Evolutionary conservation across 2,888 invertebrate genomes (phyloP), one percentile per base, ranked within the genome.

Genomic region (Latheticus oryzae): DNA sequence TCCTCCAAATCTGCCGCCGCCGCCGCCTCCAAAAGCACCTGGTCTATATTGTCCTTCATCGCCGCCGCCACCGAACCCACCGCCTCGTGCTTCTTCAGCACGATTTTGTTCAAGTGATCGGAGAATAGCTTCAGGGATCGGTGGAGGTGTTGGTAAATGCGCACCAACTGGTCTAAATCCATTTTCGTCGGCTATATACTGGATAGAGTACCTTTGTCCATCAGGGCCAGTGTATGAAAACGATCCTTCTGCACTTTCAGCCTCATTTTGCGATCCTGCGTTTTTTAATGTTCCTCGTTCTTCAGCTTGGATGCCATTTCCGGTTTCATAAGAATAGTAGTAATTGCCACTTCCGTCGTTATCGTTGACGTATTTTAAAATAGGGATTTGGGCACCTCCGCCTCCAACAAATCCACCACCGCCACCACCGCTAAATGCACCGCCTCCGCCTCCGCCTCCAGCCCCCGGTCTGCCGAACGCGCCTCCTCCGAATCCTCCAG

Each of bases 211-310:
- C 0, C 78, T 75, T 8, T 81, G 81, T 0, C 84, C 86, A 62
- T 85, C 85, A 1, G 84, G 84, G 0, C 83, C 83, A 0, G 80
- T 82, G 74, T 84, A 85, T 1, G 83, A 81, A 72, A 80, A 86
- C 0, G 77, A 79, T 0, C 86, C 86, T 40, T 82, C 79, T 0
- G 82, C 82, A 26, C 72, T 66, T 47, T 73, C 69, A 9, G 73
- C 69, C 17, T 72, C 74, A 40, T 70, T 50, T 1, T 24, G 69
- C 2, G 64, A 62, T 16, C 83, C 83, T 12, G 79, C 75, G 66
- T 81, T 80, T 66, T 82, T 82, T 51, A 84, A 72, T 62, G 78
- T 58, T 2, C 83, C 83, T 63, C 78, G 71, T 70, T 83, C 83
- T 67, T 83, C 80, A 5, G 80, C 81, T 7, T 71, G 70, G 55